phyloP scores from a whole-genome alignment of 2,113 vertebrate genomes.

The Syrmaticus mikado region DNA sequence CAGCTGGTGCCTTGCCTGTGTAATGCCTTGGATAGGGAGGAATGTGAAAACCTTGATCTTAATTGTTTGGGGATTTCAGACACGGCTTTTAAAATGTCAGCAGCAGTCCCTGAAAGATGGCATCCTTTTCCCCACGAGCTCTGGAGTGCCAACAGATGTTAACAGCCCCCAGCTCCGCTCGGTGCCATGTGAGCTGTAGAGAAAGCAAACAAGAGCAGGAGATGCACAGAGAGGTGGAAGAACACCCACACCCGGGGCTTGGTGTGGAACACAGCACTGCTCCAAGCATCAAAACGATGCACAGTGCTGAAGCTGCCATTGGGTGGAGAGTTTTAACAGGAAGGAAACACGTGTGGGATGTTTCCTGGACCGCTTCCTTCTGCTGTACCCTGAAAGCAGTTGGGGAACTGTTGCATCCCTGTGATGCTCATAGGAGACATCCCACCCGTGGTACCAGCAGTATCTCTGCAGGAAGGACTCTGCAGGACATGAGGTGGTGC shows the following conservation, averaged over 20 bases:
- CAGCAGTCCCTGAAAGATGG: slow-evolving; percentile 2
- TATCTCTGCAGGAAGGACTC: neutral
- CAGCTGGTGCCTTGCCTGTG: slow-evolving; percentile 58
- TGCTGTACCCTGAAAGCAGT: neutral
- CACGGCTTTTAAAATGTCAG: slow-evolving; percentile 65
- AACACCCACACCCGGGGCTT: rapidly evolving
- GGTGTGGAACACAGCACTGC: rapidly evolving
- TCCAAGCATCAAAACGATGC: rapidly evolving
- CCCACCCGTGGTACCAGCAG: rapidly evolving
- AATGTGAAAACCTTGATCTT: slow-evolving; percentile 61
- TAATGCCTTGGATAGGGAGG: slow-evolving; percentile 29
- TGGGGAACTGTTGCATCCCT: neutral
- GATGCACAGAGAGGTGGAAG: neutral
- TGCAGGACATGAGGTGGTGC: neutral
- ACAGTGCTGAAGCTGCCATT: neutral
- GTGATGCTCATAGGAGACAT: neutral
- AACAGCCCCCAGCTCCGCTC: neutral
- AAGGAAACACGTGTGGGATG: neutral
- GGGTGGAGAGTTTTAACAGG: neutral
- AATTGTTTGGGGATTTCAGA: slow-evolving; percentile 73
- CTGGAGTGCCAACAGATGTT: slow-evolving; percentile 42
- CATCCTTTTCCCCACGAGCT: neutral
- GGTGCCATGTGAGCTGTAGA: neutral
- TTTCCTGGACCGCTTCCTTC: neutral
- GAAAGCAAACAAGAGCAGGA: neutral